Conservation (phyloP, 2,888 invertebrate species). For the Tetragnatha montana region DNA sequence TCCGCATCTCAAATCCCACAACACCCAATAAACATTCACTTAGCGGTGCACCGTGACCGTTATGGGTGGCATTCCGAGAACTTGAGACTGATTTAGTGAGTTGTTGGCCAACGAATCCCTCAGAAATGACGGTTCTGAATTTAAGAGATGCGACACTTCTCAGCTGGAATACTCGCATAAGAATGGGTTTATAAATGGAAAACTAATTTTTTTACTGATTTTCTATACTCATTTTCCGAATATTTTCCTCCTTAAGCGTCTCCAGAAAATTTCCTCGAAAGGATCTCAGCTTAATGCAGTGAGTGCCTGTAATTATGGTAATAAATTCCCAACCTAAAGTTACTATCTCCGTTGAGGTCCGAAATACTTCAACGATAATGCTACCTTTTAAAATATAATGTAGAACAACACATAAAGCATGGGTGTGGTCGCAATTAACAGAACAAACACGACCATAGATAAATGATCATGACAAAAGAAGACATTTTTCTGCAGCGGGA, state of each 20-base stretch:
- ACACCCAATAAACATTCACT: slow-evolving; percentile 56
- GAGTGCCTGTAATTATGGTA: not conserved
- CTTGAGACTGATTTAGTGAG: slow-evolving; percentile 34
- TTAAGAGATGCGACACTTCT: not conserved
- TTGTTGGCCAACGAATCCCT: slow-evolving; percentile 26
- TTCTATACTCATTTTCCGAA: not conserved
- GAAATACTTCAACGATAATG: not conserved
- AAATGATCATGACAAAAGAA: not conserved
- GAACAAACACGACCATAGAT: not conserved
- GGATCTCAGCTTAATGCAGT: not conserved
- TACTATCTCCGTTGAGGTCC: not conserved
- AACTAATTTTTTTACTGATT: not conserved
- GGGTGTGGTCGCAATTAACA: not conserved
- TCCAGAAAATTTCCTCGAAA: too few relatives aligned
- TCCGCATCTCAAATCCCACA: not conserved
- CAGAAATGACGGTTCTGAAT: slow-evolving; percentile 18
- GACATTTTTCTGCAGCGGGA: not conserved
- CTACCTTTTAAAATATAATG: not conserved
- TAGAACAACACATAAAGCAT: not conserved
- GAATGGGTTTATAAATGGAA: not conserved
- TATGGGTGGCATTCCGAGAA: slow-evolving; percentile 49
- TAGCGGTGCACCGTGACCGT: slow-evolving; percentile 27
- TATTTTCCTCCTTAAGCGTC: not conserved
- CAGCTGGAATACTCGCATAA: too few relatives aligned
- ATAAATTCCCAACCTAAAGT: not conserved